These are phyloP conservation scores for Scaptodrosophila lebanonensis DNA, from an alignment of 1,140 invertebrate genomes.

Conservation along the genomic window DNA sequence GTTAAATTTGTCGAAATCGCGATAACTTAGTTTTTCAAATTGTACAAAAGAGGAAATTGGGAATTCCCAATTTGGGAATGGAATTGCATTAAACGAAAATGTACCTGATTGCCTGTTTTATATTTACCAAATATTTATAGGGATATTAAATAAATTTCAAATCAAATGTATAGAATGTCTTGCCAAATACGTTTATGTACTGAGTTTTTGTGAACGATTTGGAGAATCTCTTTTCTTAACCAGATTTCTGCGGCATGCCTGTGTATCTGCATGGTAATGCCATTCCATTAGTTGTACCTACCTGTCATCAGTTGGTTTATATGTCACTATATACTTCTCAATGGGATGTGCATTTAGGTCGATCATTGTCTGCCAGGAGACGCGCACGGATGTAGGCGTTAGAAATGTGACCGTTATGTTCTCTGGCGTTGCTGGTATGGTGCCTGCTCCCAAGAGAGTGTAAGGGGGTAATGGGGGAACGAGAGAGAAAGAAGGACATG, in stretches of 20 bases:
- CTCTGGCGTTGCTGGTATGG: constrained; percentile 86
- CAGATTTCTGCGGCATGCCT: neutral
- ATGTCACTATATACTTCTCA: constrained; percentile 91
- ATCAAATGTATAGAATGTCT: too few relatives aligned
- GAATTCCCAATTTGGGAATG: too few relatives aligned
- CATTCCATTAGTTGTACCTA: constrained; percentile 59
- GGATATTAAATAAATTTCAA: too few relatives aligned
- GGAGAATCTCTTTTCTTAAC: neutral
- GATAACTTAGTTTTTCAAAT: too few relatives aligned
- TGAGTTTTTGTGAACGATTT: neutral
- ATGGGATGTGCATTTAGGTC: constrained; percentile 81
- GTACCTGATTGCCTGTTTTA: too few relatives aligned
- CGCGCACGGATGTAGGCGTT: constrained; percentile 87
- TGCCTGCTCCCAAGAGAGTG: constrained; percentile 82
- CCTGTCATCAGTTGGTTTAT: constrained; percentile 78
- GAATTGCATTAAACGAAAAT: too few relatives aligned
- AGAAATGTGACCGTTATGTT: constrained; percentile 91
- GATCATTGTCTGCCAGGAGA: constrained; percentile 88
- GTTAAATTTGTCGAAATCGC: too few relatives aligned
- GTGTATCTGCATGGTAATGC: neutral
- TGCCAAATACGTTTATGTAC: too few relatives aligned
- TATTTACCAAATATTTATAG: too few relatives aligned
- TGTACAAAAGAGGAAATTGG: too few relatives aligned
- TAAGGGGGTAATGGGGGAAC: neutral
- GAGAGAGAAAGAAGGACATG: too few relatives aligned